Evolutionary conservation across 2,113 vertebrate species (phyloP).

Genomic region (Tachycineta bicolor): DNA sequence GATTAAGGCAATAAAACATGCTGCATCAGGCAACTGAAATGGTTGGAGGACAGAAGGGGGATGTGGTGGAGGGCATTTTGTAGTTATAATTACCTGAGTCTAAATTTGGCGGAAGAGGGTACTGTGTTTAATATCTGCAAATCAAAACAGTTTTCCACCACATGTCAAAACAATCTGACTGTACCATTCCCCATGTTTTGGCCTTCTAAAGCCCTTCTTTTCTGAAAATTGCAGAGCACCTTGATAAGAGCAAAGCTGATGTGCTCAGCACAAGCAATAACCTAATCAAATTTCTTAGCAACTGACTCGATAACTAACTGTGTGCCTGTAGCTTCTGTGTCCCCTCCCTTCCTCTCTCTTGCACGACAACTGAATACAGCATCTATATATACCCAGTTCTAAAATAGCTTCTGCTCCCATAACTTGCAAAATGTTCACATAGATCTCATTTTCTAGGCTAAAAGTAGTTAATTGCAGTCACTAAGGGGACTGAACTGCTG

Average conservation of each 20-base stretch:
- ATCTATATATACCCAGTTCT: slow-evolving; percentile 26
- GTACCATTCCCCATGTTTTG: not conserved
- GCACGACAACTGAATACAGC: slow-evolving; percentile 26
- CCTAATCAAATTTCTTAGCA: slow-evolving; percentile 48
- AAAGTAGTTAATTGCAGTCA: slow-evolving; percentile 30
- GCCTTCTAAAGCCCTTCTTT: not conserved
- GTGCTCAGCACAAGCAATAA: not conserved
- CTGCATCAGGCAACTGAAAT: not conserved
- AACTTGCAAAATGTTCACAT: not conserved
- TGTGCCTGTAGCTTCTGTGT: not conserved
- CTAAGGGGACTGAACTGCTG: not conserved
- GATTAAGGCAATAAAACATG: slow-evolving; percentile 29
- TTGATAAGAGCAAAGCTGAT: not conserved
- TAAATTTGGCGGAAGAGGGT: not conserved
- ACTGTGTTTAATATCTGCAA: slow-evolving; percentile 3
- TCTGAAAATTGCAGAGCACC: not conserved
- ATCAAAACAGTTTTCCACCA: not conserved
- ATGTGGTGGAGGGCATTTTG: not conserved
- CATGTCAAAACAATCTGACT: not conserved
- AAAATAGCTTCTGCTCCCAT: slow-evolving; percentile 23
- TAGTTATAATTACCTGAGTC: not conserved
- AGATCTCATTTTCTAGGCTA: slow-evolving; percentile 21
- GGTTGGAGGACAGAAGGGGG: not conserved
- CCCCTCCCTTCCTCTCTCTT: not conserved
- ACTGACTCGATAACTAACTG: slow-evolving; percentile 22